Base-by-base conservation (phyloP, 2,888 invertebrate genomes). In the Hemaris fuciformis region DNA sequence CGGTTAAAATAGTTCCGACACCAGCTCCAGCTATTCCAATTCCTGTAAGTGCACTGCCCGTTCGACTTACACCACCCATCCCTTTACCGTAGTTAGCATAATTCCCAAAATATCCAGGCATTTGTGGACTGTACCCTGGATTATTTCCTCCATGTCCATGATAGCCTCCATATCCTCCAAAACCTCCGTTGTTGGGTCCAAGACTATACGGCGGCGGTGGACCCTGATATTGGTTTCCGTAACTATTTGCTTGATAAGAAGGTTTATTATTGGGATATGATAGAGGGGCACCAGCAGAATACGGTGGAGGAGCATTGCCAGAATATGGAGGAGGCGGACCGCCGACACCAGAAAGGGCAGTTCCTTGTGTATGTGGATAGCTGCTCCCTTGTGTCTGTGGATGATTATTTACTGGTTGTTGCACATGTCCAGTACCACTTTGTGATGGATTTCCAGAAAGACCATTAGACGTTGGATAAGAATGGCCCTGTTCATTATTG, bases 1-100 rank as follows among this genome's bases (percentile, higher is more conserved):
- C 93, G 38, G 93, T 92, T 62, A 93, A 72, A 56, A 93, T 81
- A 5, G 92, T 91, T 42, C 93, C 93, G 41, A 91, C 86, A 43
- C 93, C 92, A 61, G 89, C 92, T 45, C 91, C 91, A 4, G 91
- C 92, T 53, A 91, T 87, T 3, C 92, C 92, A 4, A 91, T 85
- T 27, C 91, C 91, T 57, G 83, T 85, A 1, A 91, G 79, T 15
- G 85, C 83, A 72, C 83, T 87, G 42, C 88, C 74, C 15, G 84
- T 70, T 57, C 88, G 83, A 71, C 88, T 84, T 15, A 89, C 72
- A 22, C 89, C 84, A 41, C 89, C 85, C 62, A 77, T 84, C 25
- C 85, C 84, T 67, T 74, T 79, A 8, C 76, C 74, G 64, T 67
- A 75, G 57, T 79, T 82, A 20, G 81, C 86, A 66, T 85, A 85